phyloP scores from a whole-genome alignment of 2,888 invertebrate species.

The Eristalis intricaria region DNA sequence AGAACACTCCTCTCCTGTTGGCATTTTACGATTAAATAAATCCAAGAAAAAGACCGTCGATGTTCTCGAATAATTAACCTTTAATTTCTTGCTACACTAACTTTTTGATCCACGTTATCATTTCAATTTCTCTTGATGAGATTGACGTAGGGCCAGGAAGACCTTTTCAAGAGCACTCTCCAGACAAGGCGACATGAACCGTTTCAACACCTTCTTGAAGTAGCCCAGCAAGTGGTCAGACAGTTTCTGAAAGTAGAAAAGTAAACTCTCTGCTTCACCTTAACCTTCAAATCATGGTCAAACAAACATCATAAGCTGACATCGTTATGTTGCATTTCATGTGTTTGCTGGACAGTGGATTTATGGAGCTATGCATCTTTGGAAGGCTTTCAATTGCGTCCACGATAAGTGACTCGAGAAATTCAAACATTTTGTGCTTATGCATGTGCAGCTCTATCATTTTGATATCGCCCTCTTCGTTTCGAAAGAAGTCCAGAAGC shows the following conservation, averaged over 20 bases:
- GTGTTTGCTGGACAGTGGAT: background rate
- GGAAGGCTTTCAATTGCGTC: background rate
- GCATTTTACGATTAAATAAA: too few species aligned
- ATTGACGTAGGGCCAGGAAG: background rate
- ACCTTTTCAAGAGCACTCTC: conserved; percentile 73
- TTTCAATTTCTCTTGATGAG: background rate
- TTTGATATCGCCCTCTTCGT: background rate
- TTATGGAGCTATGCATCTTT: background rate
- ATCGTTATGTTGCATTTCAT: background rate
- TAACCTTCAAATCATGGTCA: too few species aligned
- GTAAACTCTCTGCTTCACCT: too few species aligned
- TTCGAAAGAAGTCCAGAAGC: background rate
- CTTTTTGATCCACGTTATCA: background rate
- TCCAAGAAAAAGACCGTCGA: background rate
- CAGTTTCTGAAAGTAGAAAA: background rate
- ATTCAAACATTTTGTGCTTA: background rate
- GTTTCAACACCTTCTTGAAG: conserved; percentile 63
- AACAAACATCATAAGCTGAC: background rate
- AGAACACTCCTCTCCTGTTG: too few species aligned
- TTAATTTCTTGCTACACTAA: too few species aligned
- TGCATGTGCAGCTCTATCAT: background rate
- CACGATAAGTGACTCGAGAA: background rate
- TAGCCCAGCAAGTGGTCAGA: conserved; percentile 1
- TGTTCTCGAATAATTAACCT: background rate
- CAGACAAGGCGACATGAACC: conserved; percentile 73